phyloP scores from a whole-genome alignment of 2,797 vertebrate genomes.

The Lepidocolaptes lacrymiger region DNA sequence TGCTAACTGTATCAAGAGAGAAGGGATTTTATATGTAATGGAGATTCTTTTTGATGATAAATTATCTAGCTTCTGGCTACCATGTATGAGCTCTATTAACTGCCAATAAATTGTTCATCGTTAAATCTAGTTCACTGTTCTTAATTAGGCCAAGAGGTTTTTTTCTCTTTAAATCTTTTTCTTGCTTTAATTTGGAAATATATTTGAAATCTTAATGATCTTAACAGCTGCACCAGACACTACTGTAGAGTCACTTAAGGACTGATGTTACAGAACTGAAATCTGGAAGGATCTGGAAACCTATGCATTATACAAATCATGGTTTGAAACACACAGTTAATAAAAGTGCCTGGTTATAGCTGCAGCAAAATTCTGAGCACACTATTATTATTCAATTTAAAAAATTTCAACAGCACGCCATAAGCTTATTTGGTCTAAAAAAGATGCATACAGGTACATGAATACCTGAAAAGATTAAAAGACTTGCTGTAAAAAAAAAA shows the following conservation, averaged over 20 bases:
- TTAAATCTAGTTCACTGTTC: conserved; percentile 79
- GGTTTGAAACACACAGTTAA: neutral
- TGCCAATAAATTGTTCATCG: conserved; percentile 78
- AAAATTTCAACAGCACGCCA: neutral
- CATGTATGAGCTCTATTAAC: conserved; percentile 77
- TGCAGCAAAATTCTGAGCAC: neutral
- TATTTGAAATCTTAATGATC: conserved; percentile 51
- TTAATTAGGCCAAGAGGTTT: conserved; percentile 76
- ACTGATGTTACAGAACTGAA: conserved; percentile 34
- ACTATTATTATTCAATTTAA: neutral
- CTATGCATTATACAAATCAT: neutral
- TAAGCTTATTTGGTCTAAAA: neutral
- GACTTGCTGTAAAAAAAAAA: neutral
- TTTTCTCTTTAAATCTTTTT: conserved; percentile 65
- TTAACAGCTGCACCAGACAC: conserved; percentile 6
- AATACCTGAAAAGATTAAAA: conserved; percentile 11
- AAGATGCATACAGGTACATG: neutral
- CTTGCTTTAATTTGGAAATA: conserved; percentile 45
- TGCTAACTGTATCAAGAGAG: conserved; percentile 68
- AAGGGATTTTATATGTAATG: conserved; percentile 66
- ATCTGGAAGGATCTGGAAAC: conserved; percentile 37
- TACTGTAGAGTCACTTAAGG: conserved; percentile 42
- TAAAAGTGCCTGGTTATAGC: neutral
- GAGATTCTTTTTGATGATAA: conserved; percentile 77
- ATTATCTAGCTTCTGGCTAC: conserved; percentile 79